Evolutionary conservation across 2,113 vertebrate species (phyloP).

Genomic region (Ciconia boyciana): DNA sequence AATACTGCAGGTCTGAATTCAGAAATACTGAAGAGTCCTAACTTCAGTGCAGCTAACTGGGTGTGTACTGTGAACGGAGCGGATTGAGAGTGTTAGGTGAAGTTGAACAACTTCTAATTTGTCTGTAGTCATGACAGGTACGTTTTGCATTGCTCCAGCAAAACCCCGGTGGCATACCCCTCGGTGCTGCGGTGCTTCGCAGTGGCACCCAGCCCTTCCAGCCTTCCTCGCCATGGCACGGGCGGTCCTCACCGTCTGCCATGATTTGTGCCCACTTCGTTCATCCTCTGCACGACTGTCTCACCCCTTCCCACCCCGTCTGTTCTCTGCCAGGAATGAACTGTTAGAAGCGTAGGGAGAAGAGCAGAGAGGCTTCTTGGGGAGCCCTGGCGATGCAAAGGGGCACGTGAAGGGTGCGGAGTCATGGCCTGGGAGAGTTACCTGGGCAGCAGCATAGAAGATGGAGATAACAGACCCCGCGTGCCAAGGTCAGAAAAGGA

Average conservation of each 20-base stretch:
- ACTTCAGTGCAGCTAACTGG: accelerated
- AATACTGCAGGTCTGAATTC: too few relatives aligned
- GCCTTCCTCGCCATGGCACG: too few relatives aligned
- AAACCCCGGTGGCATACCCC: not conserved
- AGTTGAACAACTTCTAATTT: not conserved
- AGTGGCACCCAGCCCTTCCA: too few relatives aligned
- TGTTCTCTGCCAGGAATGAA: not conserved
- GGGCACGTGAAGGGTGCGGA: accelerated
- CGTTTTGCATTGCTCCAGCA: too few relatives aligned
- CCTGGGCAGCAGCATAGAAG: too few relatives aligned
- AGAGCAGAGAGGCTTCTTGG: not conserved
- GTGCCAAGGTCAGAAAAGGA: too few relatives aligned
- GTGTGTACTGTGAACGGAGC: accelerated
- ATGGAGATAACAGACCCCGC: accelerated
- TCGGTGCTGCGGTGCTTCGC: accelerated
- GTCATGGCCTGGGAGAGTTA: accelerated
- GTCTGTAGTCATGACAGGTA: too few relatives aligned
- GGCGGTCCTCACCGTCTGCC: accelerated
- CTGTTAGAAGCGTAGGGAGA: too few relatives aligned
- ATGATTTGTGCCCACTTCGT: accelerated
- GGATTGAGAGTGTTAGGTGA: not conserved
- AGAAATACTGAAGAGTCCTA: too few relatives aligned
- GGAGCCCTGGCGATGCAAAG: too few relatives aligned
- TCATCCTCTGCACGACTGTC: accelerated
- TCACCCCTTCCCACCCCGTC: not conserved